phyloP scores from a whole-genome alignment of 2,113 vertebrate species.

The Psammodynastes pulverulentus region DNA sequence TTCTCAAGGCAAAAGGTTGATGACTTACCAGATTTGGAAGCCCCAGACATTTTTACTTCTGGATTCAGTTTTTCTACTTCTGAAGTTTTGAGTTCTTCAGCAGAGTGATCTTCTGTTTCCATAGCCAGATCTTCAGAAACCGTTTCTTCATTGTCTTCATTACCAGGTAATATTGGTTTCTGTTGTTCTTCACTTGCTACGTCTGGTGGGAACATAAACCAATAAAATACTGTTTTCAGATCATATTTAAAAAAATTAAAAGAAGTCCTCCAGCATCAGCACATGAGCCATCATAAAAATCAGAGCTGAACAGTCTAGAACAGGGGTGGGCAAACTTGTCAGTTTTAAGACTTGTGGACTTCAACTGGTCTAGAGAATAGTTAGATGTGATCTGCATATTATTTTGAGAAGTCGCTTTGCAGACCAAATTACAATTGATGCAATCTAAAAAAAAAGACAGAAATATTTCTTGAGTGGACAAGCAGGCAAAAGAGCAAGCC shows the following conservation, averaged over 20 bases:
- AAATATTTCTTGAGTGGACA: not conserved
- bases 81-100: constrained; percentile 73
- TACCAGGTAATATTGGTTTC: constrained; percentile 63
- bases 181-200: constrained; percentile 89
- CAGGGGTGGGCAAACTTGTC: too few relatives aligned
- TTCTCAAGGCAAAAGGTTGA: not conserved
- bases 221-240: not conserved
- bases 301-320: not conserved
- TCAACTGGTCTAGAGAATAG: not conserved
- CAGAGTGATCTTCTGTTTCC: constrained; percentile 73
- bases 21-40: constrained; percentile 66
- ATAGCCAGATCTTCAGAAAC: constrained; percentile 69
- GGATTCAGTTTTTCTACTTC: constrained; percentile 82
- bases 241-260: not conserved
- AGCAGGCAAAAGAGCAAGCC: not conserved
- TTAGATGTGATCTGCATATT: not conserved
- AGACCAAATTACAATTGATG: too few relatives aligned
- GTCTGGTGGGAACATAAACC: constrained; percentile 69
- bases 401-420: not conserved
- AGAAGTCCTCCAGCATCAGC: rapidly evolving
- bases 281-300: not conserved
- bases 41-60: constrained; percentile 70
- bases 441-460: not conserved
- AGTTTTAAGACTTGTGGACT: too few relatives aligned
- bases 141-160: constrained; percentile 68